These are phyloP conservation scores for Aphodius sticticus DNA, from an alignment of 2,888 invertebrate species.

Conservation along the genomic window DNA sequence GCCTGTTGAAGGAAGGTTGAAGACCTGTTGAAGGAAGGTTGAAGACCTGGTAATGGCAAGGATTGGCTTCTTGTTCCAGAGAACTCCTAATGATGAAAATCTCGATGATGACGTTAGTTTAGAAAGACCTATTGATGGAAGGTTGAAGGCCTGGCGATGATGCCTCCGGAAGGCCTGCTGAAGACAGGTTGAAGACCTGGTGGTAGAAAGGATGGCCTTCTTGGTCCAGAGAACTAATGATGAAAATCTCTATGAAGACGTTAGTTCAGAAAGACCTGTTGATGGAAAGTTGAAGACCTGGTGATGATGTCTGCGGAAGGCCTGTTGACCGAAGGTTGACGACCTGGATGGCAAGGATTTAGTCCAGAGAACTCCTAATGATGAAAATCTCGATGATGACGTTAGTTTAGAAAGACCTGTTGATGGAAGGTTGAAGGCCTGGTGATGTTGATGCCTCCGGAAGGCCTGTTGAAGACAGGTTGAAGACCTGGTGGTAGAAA, in stretches of 20 bases:
- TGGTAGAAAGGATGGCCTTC: background rate
- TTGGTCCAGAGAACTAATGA: background rate
- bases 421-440: background rate
- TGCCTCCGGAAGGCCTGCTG: background rate
- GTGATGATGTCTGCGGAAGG: no score
- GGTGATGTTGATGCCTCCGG: background rate
- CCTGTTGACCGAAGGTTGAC: no score
- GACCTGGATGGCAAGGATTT: no score
- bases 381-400: no score
- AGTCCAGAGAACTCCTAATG: no score
- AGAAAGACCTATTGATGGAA: background rate
- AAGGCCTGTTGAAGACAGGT: background rate
- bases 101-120: background rate
- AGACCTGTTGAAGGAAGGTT: no score
- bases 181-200: background rate
- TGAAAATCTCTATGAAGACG: background rate
- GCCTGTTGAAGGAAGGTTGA: no score
- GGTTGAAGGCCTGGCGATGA: background rate
- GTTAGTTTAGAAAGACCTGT: no score
- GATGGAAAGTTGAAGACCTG: background rate
- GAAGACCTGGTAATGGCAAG: background rate
- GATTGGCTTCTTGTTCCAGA: background rate
- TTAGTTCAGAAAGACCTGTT: background rate
- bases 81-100: background rate
- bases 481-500: background rate